These are phyloP conservation scores for Charina bottae DNA, from an alignment of 2,113 vertebrate genomes.

Conservation along the genomic window DNA sequence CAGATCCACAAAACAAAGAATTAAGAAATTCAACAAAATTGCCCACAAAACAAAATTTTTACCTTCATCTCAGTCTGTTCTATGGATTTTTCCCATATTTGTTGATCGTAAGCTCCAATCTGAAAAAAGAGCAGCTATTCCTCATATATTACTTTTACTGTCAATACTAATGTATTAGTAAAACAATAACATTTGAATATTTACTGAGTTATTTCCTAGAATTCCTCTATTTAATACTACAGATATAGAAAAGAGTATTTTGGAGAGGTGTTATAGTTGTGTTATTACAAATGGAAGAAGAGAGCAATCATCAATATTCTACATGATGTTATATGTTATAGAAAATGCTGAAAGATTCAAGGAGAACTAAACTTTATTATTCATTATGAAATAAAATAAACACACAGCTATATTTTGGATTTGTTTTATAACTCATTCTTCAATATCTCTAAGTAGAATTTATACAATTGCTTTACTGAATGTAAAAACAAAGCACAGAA, in stretches of 20 bases:
- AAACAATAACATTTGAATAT: not conserved
- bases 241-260: not conserved
- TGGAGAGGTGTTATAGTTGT: not conserved
- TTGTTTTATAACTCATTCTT: not conserved
- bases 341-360: not conserved
- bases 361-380: not conserved
- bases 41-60: conserved; percentile 42
- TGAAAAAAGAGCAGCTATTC: conserved; percentile 62
- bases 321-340: not conserved
- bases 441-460: too few species aligned
- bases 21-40: not conserved
- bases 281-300: not conserved
- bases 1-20: not conserved
- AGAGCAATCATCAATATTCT: not conserved
- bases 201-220: not conserved
- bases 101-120: conserved; percentile 98
- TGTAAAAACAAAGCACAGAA: conserved; percentile 3
- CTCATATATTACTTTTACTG: not conserved
- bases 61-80: conserved; percentile 94
- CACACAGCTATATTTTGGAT: not conserved
- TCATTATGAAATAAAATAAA: not conserved
- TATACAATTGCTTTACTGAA: not conserved
- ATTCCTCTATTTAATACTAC: not conserved
- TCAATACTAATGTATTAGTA: not conserved
- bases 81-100: conserved; percentile 97